Evolutionary conservation across 2,797 vertebrate species (phyloP).

Genomic region (Chromis chromis): DNA sequence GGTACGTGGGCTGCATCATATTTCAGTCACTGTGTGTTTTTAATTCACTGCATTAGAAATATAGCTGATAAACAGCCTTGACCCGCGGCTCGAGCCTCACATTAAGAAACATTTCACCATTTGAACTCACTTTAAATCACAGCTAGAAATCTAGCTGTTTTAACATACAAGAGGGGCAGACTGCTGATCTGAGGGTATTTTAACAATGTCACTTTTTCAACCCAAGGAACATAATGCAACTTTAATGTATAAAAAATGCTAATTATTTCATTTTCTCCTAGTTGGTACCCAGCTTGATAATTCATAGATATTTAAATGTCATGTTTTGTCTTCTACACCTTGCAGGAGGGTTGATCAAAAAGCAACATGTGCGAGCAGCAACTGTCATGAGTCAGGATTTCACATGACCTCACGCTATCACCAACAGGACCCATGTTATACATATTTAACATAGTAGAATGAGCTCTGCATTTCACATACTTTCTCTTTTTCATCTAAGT

Average conservation of each 20-base stretch:
- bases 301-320: neutral
- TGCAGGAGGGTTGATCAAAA: no score
- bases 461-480: no score
- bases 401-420: no score
- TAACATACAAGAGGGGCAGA: neutral
- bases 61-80: neutral
- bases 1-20: neutral
- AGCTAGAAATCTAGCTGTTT: neutral
- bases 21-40: slow-evolving; percentile 2
- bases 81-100: neutral
- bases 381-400: no score
- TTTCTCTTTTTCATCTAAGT: no score
- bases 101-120: neutral
- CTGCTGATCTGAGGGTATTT: no score
- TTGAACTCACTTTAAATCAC: neutral
- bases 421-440: no score
- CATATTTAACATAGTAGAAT: no score
- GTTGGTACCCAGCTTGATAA: neutral
- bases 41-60: slow-evolving; percentile 1
- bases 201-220: neutral
- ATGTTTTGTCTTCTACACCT: neutral
- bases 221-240: neutral
- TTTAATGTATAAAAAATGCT: neutral
- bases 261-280: neutral
- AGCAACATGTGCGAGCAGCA: no score